Evolutionary conservation across 2,113 vertebrate genomes (phyloP), one percentile per base, ranked within the genome.

Genomic region (Symphodus melops): DNA sequence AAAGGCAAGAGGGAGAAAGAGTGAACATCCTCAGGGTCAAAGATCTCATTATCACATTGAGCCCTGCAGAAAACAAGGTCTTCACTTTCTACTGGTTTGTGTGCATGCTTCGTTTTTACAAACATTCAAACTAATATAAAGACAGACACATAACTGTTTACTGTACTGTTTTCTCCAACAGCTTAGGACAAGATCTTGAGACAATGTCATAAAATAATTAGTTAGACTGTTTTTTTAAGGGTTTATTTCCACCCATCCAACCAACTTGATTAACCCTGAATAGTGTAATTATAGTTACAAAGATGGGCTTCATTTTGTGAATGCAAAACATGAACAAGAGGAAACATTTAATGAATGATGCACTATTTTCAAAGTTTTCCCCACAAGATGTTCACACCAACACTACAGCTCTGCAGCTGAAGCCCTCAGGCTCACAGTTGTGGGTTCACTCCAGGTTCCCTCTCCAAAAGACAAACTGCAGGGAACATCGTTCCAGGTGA

Each of bases 11-110:
- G 46, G 49, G 56, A 54, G 52, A 72, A 23, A 55, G 21, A 51
- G n/a, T 59, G 42, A 81, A 62, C 9, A 46, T 78, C 86, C 84
- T 73, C 21, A 74, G 85, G 79, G 82, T 83, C 77, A 68, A 66
- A 68, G 48, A 75, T 74, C 77, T 85, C 77, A 88, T 89, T 87
- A 86, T 56, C 67, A 79, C 64, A 68, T 52, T 65, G 46, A 74
- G 52, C 73, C 48, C 46, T 44, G 33, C 19, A 65, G 65, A 56
- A 19, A 84, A 20, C 68, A 69, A 57, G 13, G 77, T 68, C 17
- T 79, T 10, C 49, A 1, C 12, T 44, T 58, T 75, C 16, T 70
- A 37, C 39, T 71, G 20, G 56, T 67, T 41, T 28, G 16, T 46
- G 12, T 28, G 37, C 20, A 25, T 56, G 20, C 25, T 72, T 61